Base-by-base conservation (phyloP, 2,888 invertebrate species). In the Zhengitettix transpicula region DNA sequence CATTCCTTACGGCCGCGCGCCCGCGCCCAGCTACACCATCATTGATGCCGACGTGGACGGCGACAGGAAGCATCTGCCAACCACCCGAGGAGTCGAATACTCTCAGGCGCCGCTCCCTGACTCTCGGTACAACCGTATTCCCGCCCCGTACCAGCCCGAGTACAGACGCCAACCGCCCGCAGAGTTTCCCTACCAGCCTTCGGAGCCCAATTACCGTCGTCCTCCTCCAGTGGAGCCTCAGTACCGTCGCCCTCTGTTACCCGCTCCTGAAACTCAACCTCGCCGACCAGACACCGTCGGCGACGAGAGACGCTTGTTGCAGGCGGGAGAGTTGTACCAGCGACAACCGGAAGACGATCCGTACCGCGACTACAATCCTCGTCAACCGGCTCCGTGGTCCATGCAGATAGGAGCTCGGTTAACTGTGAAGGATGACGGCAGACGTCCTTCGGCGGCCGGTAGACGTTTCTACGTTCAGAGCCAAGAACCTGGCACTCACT, bases 381-480 rank as follows among this genome's bases (percentile, higher is more conserved):
- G 64, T 9, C 64, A 65, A 42, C 62, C 63, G 11, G 64, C 64
- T 10, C 65, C 65, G 11, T 64, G 64, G 65, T 64, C 63, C 10
- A 56, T 64, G 56, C 65, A 65, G 60, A 63, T 65, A 9, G 65
- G 65, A 41, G 63, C 65, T 10, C 61, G 60, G 11, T 60, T 65
- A 10, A 64, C 64, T 1, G 65, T 65, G 9, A 65, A 65, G 56
- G 65, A 65, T 44, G 65, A 65, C 54, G 64, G 64, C 15, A 57
- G 65, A 0, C 53, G 59, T 53, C 56, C 59, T 3, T 58, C 58
- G 16, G 59, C 56, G 42, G 57, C 60, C 16, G 61, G 58, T 12
- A 41, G 63, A 14, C 60, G 63, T 42, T 65, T 63, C 57, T 65
- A 65, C 61, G 65, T 65, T 7, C 58, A 61, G 55, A 64, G 65